A percentile compares a stretch with the other conserved stretches of the same genome.
These are phyloP conservation scores for Athrips mouffetella DNA, from an alignment of 2,888 invertebrate genomes.

Conservation along the genomic window DNA sequence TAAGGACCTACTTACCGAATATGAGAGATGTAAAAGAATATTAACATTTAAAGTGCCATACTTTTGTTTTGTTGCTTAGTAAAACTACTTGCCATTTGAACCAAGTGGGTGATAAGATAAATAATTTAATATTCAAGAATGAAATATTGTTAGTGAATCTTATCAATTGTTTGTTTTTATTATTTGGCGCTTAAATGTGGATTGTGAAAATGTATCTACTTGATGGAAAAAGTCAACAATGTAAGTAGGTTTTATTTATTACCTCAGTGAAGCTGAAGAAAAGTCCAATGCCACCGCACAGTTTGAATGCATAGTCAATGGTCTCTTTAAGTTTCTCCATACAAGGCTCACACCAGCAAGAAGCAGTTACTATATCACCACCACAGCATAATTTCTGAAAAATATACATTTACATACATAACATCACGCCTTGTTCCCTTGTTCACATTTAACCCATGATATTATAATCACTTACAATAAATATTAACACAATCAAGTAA, in stretches of 20 bases:
- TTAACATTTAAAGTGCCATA: neutral
- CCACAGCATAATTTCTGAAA: slow-evolving; percentile 13
- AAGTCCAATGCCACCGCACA: slow-evolving; percentile 94
- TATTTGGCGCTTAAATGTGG: neutral
- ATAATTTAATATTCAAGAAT: too few species aligned
- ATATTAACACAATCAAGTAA: too few species aligned
- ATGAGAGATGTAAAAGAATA: neutral
- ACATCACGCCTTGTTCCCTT: too few species aligned
- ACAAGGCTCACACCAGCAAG: slow-evolving; percentile 85
- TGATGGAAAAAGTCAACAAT: neutral
- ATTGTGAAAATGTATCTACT: slow-evolving; percentile 1
- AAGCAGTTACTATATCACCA: neutral
- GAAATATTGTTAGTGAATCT: too few species aligned
- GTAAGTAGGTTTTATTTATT: slow-evolving; percentile 39
- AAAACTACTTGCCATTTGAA: neutral
- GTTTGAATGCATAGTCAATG: slow-evolving; percentile 91
- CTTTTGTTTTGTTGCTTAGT: neutral
- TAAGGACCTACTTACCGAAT: too few species aligned
- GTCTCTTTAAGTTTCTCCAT: slow-evolving; percentile 84
- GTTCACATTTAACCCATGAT: too few species aligned
- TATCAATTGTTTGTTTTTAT: too few species aligned
- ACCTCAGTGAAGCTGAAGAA: slow-evolving; percentile 99
- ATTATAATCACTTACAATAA: too few species aligned
- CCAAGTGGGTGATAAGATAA: too few species aligned
- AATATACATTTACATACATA: neutral